phyloP scores from a whole-genome alignment of 2,888 invertebrate species.

The Cheilosia urbana region DNA sequence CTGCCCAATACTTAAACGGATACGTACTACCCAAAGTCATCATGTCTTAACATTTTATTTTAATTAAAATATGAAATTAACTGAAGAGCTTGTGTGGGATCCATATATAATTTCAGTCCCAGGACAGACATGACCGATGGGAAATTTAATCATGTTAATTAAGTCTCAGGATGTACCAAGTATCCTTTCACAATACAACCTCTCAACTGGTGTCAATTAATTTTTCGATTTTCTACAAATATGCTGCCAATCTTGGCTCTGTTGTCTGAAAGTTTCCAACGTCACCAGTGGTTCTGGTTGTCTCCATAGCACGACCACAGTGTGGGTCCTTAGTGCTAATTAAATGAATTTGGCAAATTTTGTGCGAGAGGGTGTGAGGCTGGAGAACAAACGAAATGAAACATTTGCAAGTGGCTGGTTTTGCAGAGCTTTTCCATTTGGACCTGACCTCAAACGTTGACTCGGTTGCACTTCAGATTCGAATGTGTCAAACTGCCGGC shows the following conservation, averaged over 20 bases:
- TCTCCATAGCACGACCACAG: constrained; percentile 2
- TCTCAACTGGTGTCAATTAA: constrained; percentile 24
- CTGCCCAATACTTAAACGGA: too few species aligned
- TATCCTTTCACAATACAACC: constrained; percentile 24
- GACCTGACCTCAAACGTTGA: constrained; percentile 23
- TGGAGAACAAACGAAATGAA: constrained; percentile 7
- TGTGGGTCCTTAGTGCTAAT: constrained; percentile 29
- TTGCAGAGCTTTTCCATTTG: constrained; percentile 18
- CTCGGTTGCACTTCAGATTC: constrained; percentile 15
- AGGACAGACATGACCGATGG: too few species aligned
- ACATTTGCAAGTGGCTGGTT: constrained; percentile 15
- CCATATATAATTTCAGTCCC: too few species aligned
- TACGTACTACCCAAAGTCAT: too few species aligned
- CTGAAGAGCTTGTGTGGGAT: too few species aligned
- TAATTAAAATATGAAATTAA: too few species aligned
- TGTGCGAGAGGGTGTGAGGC: not conserved
- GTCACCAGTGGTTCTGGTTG: constrained; percentile 6
- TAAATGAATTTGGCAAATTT: constrained; percentile 37
- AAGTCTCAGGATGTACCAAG: not conserved
- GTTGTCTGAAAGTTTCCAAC: not conserved
- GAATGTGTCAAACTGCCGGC: not conserved
- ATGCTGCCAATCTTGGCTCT: constrained; percentile 19
- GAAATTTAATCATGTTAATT: too few species aligned
- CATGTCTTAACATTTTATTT: too few species aligned
- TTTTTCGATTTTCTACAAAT: constrained; percentile 36